phyloP scores from a whole-genome alignment of 2,888 invertebrate genomes.

The Incurvaria masculella region DNA sequence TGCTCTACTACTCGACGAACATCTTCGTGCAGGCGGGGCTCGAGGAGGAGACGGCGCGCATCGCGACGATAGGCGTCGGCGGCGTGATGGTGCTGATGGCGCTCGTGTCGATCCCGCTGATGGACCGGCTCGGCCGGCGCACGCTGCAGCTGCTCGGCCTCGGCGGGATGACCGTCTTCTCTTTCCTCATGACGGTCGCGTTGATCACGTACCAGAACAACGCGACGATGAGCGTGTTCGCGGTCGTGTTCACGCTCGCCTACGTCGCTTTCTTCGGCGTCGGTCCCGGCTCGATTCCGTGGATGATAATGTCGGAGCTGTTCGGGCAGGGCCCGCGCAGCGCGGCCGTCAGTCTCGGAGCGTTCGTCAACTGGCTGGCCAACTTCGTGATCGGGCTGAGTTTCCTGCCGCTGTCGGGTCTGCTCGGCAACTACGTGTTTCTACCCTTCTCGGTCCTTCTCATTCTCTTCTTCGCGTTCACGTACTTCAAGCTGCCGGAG shows the following conservation, averaged over 20 bases:
- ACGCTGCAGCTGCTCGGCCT: slow-evolving; percentile 68
- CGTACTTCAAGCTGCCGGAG: slow-evolving; percentile 47
- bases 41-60: slow-evolving; percentile 53
- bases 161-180: slow-evolving; percentile 69
- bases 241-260: slow-evolving; percentile 45
- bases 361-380: slow-evolving; percentile 50
- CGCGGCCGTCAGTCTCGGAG: slow-evolving; percentile 49
- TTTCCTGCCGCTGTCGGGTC: slow-evolving; percentile 37
- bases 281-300: slow-evolving; percentile 51
- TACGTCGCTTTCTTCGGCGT: slow-evolving; percentile 52
- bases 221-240: slow-evolving; percentile 43
- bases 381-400: slow-evolving; percentile 50
- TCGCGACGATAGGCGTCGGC: slow-evolving; percentile 70
- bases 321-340: slow-evolving; percentile 49
- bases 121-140: slow-evolving; percentile 68
- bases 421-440: slow-evolving; percentile 42
- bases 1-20: slow-evolving; percentile 68
- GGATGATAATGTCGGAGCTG: slow-evolving; percentile 52
- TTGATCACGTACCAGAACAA: slow-evolving; percentile 42
- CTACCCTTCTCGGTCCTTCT: slow-evolving; percentile 44
- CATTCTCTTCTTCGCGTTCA: slow-evolving; percentile 44
- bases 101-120: slow-evolving; percentile 70
- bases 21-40: slow-evolving; percentile 65
- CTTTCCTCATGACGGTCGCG: slow-evolving; percentile 63
- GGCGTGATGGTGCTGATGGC: slow-evolving; percentile 72